A percentile compares a stretch with the other conserved stretches of the same genome.
phyloP scores from a whole-genome alignment of 2,888 invertebrate species.

The Zelleria hepariella region DNA sequence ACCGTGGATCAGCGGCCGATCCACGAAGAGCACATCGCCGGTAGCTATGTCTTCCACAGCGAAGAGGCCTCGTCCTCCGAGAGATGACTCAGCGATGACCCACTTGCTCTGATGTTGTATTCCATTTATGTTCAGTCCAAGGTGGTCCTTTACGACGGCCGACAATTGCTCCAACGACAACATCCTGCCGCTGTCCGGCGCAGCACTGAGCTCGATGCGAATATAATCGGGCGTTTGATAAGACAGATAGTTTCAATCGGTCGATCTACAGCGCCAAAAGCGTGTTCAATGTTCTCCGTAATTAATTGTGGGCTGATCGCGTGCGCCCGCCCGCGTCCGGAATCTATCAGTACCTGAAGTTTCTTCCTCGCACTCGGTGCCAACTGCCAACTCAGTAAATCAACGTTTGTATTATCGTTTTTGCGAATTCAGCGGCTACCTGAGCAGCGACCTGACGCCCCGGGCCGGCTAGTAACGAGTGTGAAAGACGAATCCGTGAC shows the following conservation, averaged over 20 bases:
- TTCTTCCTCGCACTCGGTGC: constrained; percentile 40
- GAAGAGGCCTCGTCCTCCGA: constrained; percentile 81
- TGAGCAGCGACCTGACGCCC: constrained; percentile 16
- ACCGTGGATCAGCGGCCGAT: constrained; percentile 78
- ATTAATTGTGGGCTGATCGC: constrained; percentile 34
- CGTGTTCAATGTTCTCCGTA: constrained; percentile 43
- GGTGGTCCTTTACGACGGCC: constrained; percentile 57
- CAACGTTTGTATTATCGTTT: constrained; percentile 1
- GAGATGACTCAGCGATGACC: constrained; percentile 71
- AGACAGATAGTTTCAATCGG: constrained; percentile 36
- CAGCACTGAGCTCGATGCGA: constrained; percentile 58
- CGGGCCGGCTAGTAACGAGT: constrained; percentile 24
- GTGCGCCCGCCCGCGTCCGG: not conserved
- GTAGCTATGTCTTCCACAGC: constrained; percentile 75
- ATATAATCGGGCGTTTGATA: constrained; percentile 58
- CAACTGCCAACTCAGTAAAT: constrained; percentile 47
- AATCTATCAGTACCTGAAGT: constrained; percentile 27
- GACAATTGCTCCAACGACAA: constrained; percentile 65
- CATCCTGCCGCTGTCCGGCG: constrained; percentile 62
- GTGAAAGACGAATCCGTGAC: constrained; percentile 45
- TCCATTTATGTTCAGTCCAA: constrained; percentile 38
- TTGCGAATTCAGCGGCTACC: constrained; percentile 33
- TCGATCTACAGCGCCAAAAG: constrained; percentile 48
- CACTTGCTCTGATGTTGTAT: constrained; percentile 57
- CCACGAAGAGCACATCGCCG: constrained; percentile 80